Conservation (phyloP, 2,888 invertebrate genomes). For the Netelia fuscicornis region DNA sequence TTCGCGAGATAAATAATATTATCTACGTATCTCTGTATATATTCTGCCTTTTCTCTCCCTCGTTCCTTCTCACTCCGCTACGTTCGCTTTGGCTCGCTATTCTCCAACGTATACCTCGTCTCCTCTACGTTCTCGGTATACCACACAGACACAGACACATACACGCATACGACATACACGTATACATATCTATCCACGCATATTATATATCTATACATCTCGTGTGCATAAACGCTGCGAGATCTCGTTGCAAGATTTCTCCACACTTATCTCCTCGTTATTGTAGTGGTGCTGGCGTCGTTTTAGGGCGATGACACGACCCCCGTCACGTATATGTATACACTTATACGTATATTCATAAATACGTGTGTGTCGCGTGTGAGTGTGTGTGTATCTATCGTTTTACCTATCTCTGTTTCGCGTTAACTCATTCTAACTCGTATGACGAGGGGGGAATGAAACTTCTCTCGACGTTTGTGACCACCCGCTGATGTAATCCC, state of each 20-base stretch:
- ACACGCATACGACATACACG: neutral
- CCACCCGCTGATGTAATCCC: constrained; percentile 56
- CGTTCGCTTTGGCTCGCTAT: constrained; percentile 46
- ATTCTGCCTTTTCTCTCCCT: constrained; percentile 20
- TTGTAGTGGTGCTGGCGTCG: constrained; percentile 61
- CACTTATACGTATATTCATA: neutral
- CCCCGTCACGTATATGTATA: constrained; percentile 34
- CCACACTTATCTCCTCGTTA: constrained; percentile 59
- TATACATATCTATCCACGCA: neutral
- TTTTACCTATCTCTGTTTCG: neutral
- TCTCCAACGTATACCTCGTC: constrained; percentile 12
- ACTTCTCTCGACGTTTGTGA: constrained; percentile 31
- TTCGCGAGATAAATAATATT: neutral
- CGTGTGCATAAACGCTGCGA: constrained; percentile 56
- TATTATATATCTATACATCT: constrained; percentile 41
- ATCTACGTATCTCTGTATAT: constrained; percentile 14
- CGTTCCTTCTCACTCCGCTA: constrained; percentile 36
- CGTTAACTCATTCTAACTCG: constrained; percentile 2
- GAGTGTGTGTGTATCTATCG: neutral
- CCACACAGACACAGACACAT: constrained; percentile 18
- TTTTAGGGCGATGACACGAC: constrained; percentile 66
- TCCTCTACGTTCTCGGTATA: constrained; percentile 15
- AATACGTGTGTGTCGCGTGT: neutral
- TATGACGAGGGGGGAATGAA: constrained; percentile 17
- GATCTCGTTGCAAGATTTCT: constrained; percentile 58